phyloP scores from a whole-genome alignment of 2,888 invertebrate genomes.

The Scaptomyza flava region DNA sequence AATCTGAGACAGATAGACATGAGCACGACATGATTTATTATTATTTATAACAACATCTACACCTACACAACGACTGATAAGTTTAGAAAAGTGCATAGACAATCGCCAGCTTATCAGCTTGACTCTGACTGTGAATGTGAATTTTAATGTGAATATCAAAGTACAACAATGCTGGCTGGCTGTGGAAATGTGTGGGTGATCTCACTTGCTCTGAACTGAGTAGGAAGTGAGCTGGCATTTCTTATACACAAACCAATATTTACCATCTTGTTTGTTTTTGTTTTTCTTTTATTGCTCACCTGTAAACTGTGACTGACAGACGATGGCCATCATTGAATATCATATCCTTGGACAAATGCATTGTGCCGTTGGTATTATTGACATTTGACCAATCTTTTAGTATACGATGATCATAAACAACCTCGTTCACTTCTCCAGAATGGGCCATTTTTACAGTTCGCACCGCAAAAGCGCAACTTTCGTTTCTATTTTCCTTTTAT shows the following conservation, averaged over 20 bases:
- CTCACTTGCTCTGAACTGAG: conserved; percentile 26
- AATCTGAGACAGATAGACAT: conserved; percentile 57
- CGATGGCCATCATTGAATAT: conserved; percentile 93
- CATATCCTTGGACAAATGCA: conserved; percentile 88
- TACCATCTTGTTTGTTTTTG: not conserved
- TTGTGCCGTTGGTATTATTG: conserved; percentile 81
- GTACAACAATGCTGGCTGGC: conserved; percentile 33
- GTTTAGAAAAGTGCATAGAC: conserved; percentile 55
- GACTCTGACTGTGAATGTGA: conserved; percentile 14
- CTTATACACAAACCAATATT: not conserved
- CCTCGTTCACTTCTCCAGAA: conserved; percentile 75
- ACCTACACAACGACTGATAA: conserved; percentile 66
- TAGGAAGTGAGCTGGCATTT: conserved; percentile 23
- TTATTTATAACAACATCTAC: conserved; percentile 59
- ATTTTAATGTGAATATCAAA: conserved; percentile 27
- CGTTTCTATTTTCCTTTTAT: not conserved
- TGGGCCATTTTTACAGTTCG: conserved; percentile 65
- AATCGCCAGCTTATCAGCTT: conserved; percentile 58
- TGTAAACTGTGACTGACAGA: conserved; percentile 92
- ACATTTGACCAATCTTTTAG: conserved; percentile 83
- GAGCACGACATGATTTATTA: conserved; percentile 64
- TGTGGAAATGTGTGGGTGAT: conserved; percentile 47
- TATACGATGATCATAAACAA: conserved; percentile 83
- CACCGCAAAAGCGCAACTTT: not conserved
- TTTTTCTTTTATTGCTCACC: conserved; percentile 67